Evolutionary conservation across 2,113 vertebrate species (phyloP).

Genomic region (Campylorhamphus procurvoides): DNA sequence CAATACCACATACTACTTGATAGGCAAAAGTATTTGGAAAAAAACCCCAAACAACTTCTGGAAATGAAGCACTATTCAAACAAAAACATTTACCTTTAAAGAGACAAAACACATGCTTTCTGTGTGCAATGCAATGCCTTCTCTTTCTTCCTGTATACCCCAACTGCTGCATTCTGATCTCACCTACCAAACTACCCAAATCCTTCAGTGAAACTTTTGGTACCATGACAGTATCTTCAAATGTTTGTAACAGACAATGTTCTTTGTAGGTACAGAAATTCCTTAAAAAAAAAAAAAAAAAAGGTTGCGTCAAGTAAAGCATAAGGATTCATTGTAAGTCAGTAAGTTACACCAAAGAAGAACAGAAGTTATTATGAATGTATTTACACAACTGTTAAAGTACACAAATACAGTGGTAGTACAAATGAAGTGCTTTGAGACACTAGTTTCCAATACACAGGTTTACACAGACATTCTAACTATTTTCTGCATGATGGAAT

Average conservation of each 20-base stretch:
- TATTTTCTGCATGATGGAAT: constrained; percentile 35
- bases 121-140: not conserved
- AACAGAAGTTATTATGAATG: constrained; percentile 86
- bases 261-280: not conserved
- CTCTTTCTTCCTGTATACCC: not conserved
- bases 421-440: constrained; percentile 81
- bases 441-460: constrained; percentile 74
- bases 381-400: constrained; percentile 95
- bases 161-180: not conserved
- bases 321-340: not conserved
- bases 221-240: not conserved
- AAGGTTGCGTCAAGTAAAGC: not conserved
- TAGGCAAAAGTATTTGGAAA: not conserved
- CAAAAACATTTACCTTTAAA: not conserved
- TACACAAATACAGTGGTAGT: constrained; percentile 89
- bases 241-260: not conserved
- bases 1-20: not conserved
- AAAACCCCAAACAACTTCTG: not conserved
- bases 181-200: not conserved
- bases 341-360: constrained; percentile 41
- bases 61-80: not conserved
- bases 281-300: not conserved
- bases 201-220: not conserved
- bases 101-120: not conserved
- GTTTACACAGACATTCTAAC: constrained; percentile 55